phyloP scores from a whole-genome alignment of 2,113 vertebrate genomes.

The Menidia beryllina region DNA sequence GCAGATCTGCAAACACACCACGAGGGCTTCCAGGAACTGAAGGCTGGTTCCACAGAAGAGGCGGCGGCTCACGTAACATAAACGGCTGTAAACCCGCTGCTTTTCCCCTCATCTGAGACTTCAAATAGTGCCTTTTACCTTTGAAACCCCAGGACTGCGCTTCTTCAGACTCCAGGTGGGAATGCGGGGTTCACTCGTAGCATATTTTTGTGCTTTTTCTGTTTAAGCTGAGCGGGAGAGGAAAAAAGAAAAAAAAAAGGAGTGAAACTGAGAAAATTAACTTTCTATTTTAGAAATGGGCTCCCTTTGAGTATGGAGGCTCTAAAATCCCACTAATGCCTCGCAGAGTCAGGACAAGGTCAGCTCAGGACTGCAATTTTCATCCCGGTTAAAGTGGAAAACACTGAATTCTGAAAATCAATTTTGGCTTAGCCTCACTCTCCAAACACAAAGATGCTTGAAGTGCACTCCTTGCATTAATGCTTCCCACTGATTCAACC shows the following conservation, averaged over 20 bases:
- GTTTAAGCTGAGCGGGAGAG: not conserved
- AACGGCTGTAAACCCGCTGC: not conserved
- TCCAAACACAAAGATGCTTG: not conserved
- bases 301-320: not conserved
- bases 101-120: slow-evolving; percentile 12
- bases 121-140: slow-evolving; percentile 22
- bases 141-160: slow-evolving; percentile 1
- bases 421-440: not conserved
- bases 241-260: not conserved
- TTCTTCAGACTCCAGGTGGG: slow-evolving; percentile 12
- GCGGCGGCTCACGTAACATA: not conserved
- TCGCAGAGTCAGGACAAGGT: not conserved
- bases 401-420: not conserved
- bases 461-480: not conserved
- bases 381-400: not conserved
- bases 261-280: not conserved
- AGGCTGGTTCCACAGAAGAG: slow-evolving; percentile 18
- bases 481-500: not conserved
- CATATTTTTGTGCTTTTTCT: not conserved
- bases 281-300: not conserved
- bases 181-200: slow-evolving; percentile 17
- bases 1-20: slow-evolving; percentile 30
- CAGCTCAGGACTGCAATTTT: slow-evolving; percentile 3
- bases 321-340: not conserved
- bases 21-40: slow-evolving; percentile 33